Evolutionary conservation across 2,888 invertebrate species (phyloP), one percentile per base, ranked within the genome.

Genomic region (Diaprepes abbreviatus): DNA sequence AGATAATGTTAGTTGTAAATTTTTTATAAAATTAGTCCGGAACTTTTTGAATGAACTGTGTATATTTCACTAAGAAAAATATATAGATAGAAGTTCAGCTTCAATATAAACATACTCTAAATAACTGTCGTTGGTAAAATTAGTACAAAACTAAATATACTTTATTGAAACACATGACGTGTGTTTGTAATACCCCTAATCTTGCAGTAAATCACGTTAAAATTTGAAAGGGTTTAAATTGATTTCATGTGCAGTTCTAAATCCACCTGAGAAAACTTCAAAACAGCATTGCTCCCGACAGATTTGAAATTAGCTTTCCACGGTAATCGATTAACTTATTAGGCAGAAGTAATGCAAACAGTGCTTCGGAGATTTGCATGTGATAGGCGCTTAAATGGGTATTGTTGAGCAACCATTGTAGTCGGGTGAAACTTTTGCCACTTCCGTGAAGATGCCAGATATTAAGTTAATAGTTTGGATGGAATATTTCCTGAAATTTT

Each of bases 241-340:
- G 28, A 16, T 16, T 28, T 50, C 14, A 50, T 28, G 16, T 50
- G 28, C 28, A 50, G 14, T 40, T 21, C 21, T 57, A 9, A 17
- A 57, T 38, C 38, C 21, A 38, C 33, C 17, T 57, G 21, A 21
- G 24, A 54, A 54, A 35, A 35, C 21, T 54, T 21, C 4, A 54
- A 21, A 54, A 17, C 54, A 9, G 17, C 19, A 33, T 7, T 59
- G 59, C 31, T 43, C 16, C 28, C 31, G 59, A 59, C 59, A 59
- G 59, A 59, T 43, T 16, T 9, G 31, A 28, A 43, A 59, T 59
- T 45, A 59, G 43, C 43, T 59, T 59, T 45, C 31, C 38, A 38
- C 57, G 28, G 40, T 43, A 59, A 74, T 74, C 75, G 73, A 75
- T 74, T 74, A 74, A 74, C 73, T 74, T 75, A 75, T 75, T 75